Evolutionary conservation across 2,888 invertebrate species (phyloP).

Genomic region (Synanthedon andrenaeformis): DNA sequence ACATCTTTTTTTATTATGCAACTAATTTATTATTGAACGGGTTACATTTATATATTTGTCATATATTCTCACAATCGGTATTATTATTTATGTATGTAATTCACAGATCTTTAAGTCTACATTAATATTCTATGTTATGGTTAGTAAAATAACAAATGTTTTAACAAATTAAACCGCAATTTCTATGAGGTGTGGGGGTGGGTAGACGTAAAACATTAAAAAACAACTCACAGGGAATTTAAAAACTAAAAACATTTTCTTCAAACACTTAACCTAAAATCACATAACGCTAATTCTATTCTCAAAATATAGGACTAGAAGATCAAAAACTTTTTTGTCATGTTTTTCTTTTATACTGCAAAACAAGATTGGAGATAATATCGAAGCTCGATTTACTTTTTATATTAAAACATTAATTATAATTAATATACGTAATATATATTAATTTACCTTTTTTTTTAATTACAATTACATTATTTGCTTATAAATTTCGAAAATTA

Average conservation of each 20-base stretch:
- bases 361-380: slow-evolving; percentile 40
- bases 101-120: slow-evolving; percentile 45
- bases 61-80: slow-evolving; percentile 32
- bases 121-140: slow-evolving; percentile 3
- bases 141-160: slow-evolving; percentile 8
- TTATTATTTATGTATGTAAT: slow-evolving; percentile 2
- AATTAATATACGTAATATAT: not conserved
- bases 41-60: slow-evolving; percentile 24
- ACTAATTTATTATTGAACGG: not conserved
- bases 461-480: slow-evolving; percentile 4
- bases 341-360: slow-evolving; percentile 20
- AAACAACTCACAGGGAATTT: not conserved
- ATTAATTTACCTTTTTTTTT: slow-evolving; percentile 4
- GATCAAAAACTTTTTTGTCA: slow-evolving; percentile 27
- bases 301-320: slow-evolving; percentile 53
- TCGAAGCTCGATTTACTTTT: slow-evolving; percentile 29
- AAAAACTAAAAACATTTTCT: not conserved
- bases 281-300: slow-evolving; percentile 18
- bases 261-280: slow-evolving; percentile 15
- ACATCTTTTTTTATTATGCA: not conserved
- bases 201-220: not conserved
- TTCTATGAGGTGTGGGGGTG: not conserved
- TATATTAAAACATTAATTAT: not conserved
- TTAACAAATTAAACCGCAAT: slow-evolving; percentile 4
- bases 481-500: not conserved